These are phyloP conservation scores for Tetragonisca angustula DNA, from an alignment of 2,888 invertebrate genomes.

Conservation along the genomic window DNA sequence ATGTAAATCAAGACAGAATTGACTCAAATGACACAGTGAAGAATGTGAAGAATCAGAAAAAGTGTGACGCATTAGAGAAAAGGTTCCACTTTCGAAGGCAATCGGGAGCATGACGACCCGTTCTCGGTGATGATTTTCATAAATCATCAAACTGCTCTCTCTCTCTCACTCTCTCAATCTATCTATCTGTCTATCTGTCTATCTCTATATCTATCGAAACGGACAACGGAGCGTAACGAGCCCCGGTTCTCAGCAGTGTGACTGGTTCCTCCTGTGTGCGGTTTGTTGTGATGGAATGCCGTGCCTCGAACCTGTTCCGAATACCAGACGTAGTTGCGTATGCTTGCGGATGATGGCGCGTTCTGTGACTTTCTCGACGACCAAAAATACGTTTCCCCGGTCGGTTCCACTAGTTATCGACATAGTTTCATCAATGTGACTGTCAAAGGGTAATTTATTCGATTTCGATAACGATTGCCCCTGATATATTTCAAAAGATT, in stretches of 20 bases:
- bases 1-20: background rate
- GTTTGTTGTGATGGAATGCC: conserved; percentile 74
- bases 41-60: background rate
- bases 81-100: conserved; percentile 19
- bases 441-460: background rate
- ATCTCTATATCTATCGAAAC: conserved; percentile 43
- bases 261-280: conserved; percentile 28
- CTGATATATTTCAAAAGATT: background rate
- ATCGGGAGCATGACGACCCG: conserved; percentile 22
- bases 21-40: background rate
- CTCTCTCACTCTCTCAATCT: background rate
- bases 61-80: conserved; percentile 28
- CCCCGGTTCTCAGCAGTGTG: conserved; percentile 41
- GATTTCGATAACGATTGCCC: background rate
- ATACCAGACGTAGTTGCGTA: conserved; percentile 70
- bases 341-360: conserved; percentile 64
- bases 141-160: conserved; percentile 47
- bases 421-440: background rate
- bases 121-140: conserved; percentile 39
- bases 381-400: conserved; percentile 28
- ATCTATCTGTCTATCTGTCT: background rate
- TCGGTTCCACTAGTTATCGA: conserved; percentile 2
- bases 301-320: conserved; percentile 80
- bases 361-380: conserved; percentile 35
- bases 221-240: conserved; percentile 63